Evolutionary conservation across 2,113 vertebrate genomes (phyloP).

Genomic region (Sapayoa aenigma): DNA sequence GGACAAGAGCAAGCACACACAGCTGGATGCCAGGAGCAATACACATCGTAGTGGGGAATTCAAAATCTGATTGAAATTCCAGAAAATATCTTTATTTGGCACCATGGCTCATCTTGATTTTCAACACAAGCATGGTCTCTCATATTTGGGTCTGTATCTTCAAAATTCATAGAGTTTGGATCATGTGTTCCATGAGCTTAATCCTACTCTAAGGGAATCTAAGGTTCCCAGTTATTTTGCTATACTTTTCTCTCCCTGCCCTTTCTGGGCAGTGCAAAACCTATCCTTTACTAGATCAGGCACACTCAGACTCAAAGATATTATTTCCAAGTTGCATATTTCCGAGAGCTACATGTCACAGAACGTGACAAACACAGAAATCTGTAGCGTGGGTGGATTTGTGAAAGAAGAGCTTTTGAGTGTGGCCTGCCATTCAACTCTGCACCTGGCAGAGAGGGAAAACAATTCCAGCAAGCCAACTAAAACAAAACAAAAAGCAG

Average conservation of each 20-base stretch:
- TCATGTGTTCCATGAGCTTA: neutral
- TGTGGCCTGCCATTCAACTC: constrained; percentile 71
- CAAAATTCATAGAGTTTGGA: neutral
- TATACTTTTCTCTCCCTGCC: neutral
- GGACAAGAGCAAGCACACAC: neutral
- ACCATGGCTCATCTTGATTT: neutral
- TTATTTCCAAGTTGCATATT: constrained; percentile 48
- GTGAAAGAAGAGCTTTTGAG: constrained; percentile 69
- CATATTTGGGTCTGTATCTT: neutral
- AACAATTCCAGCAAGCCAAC: constrained; percentile 60
- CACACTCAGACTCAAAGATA: constrained; percentile 40
- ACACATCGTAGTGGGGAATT: neutral
- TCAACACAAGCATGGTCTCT: neutral
- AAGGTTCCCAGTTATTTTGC: constrained; percentile 19
- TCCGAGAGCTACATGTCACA: constrained; percentile 63
- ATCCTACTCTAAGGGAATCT: constrained; percentile 26
- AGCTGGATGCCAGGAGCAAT: neutral
- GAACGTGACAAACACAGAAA: constrained; percentile 65
- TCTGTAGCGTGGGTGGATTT: constrained; percentile 67
- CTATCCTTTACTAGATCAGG: constrained; percentile 18
- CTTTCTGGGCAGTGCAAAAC: constrained; percentile 46
- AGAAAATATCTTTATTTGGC: neutral
- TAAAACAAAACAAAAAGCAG: constrained; percentile 64
- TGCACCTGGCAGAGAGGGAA: constrained; percentile 68
- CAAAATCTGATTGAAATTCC: constrained; percentile 1